Evolutionary conservation across 2,113 vertebrate species (phyloP), one percentile per base, ranked within the genome.

Genomic region (Pteropus alecto): DNA sequence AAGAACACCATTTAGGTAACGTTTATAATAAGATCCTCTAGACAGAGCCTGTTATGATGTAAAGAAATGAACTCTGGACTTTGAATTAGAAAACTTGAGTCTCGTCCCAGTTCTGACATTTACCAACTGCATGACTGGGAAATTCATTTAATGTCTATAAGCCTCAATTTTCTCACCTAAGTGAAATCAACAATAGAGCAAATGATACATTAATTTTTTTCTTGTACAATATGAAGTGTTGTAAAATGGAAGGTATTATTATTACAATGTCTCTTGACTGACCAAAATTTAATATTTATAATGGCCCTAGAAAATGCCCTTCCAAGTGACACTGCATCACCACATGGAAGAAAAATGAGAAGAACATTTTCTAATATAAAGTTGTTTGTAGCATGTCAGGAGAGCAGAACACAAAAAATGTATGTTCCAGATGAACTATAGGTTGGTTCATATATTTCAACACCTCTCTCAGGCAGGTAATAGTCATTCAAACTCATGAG

Each of bases 281-380:
- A 93, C 71, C 14, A 76, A 54, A 93, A 87, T 81, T 58, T 83
- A 92, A 58, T 87, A 70, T 84, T 79, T 90, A 61, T 94, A 65
- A 74, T 79, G 60, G 26, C 30, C 35, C 43, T 79, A 94, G 56
- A 86, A 92, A 90, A 70, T 67, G 10, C 3, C 2, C 56, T 74
- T 91, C 22, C 58, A 65, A 68, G 22, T 90, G 63, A 89, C 61
- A 90, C 8, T 48, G 24, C 70, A 63, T 88, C 85, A 74, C 16
- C 63, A 87, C 48, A 58, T 83, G 19, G 18, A 87, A 93, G 58
- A 90, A 95, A 94, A 95, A 79, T 60, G 65, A 90, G 38, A 67
- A 90, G 38, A 67, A 56, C 3, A 74, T 84, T 94, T 97, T 97
- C 43, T 73, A 93, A 87, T 87, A 67, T 71, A 65, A 79, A 93